Evolutionary conservation across 2,888 invertebrate genomes (phyloP), one percentile per base, ranked within the genome.

Genomic region (Creontiades dilutus): DNA sequence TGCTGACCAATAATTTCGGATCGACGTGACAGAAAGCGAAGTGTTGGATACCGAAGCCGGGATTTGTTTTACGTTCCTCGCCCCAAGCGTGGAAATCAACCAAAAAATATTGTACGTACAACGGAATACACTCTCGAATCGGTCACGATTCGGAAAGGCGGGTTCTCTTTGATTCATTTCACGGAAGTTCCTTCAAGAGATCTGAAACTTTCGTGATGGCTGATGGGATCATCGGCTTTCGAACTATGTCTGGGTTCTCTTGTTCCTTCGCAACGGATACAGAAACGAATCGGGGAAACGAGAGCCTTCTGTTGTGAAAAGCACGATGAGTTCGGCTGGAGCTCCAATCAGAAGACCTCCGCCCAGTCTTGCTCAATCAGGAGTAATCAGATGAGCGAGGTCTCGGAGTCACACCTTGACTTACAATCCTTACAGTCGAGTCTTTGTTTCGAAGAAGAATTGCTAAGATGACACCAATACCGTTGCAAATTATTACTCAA

Each of bases 81-180:
- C 7, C 0, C 68, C 23, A 68, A 68, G 68, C 27, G 23, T 68
- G 23, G 23, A 68, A 68, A 23, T 27, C 68, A n/a, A 57, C 16
- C 57, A n/a, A 68, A 68, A 19, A 68, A 68, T 23, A 23, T 12
- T 57, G 57, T 68, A 19, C n/a, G 23, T 23, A 68, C 23, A 68
- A 68, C 27, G 68, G 9, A 68, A 68, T 68, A 68, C 37, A 37
- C 27, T 27, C n/a, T n/a, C n/a, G n/a, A n/a, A n/a, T n/a, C 68
- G 23, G 68, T 68, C 68, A 68, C 68, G 68, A 68, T 68, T 68
- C 68, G 19, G 23, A 23, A 19, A 23, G 68, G 23, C 23, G 61
- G 19, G 19, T 11, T 7, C 68, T 68, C 23, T 68, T 23, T 68
- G 68, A 23, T 68, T 68, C 68, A 68, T 68, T 68, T 68, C 68